Conservation (phyloP, 2,113 vertebrate species). For the Charadrius vociferus region DNA sequence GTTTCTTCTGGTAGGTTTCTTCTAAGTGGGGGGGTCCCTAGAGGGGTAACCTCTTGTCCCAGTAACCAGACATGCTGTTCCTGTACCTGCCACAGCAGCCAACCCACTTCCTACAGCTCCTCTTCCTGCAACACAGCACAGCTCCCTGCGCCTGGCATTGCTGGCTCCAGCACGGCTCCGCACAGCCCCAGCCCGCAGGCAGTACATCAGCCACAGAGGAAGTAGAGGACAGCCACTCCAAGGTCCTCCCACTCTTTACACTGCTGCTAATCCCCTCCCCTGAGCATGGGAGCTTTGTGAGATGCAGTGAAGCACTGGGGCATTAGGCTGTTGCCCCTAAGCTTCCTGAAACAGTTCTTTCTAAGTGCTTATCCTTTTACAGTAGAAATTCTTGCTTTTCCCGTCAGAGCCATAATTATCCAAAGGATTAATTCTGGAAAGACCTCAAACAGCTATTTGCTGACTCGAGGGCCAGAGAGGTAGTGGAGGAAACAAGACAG, state of each 20-base stretch:
- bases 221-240: not conserved
- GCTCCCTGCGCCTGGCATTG: not conserved
- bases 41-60: not conserved
- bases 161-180: not conserved
- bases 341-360: not conserved
- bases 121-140: not conserved
- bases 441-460: not conserved
- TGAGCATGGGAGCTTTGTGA: accelerated
- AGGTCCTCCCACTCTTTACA: accelerated
- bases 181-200: not conserved
- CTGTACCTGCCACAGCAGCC: not conserved
- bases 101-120: not conserved
- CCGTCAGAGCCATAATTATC: not conserved
- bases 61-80: not conserved
- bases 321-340: not conserved
- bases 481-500: not conserved
- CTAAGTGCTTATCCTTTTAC: not conserved
- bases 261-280: not conserved
- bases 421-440: not conserved
- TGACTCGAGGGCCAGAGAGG: not conserved
- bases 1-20: too few species aligned
- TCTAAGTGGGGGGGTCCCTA: not conserved
- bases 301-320: not conserved
- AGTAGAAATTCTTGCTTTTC: not conserved
- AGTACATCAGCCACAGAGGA: not conserved